Percentiles rank a stretch among this genome's conserved stretches.
phyloP scores from a whole-genome alignment of 92 coral and sea anemone species.

The Actinostola sp. region DNA sequence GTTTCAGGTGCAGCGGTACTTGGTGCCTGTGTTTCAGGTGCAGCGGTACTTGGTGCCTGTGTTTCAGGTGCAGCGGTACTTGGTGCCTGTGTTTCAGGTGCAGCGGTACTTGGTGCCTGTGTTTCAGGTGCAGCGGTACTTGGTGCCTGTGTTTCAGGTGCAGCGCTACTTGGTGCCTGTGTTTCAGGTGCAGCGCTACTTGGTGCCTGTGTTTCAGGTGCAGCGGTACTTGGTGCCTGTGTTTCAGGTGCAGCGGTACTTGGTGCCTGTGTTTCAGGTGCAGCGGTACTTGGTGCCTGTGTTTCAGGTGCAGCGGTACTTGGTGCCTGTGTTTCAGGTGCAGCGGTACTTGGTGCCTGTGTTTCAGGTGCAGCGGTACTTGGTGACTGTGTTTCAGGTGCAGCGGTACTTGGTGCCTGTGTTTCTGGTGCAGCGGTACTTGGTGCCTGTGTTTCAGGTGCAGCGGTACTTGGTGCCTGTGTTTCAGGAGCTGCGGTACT shows the following conservation, averaged over 20 bases:
- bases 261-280: neutral
- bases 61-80: neutral
- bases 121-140: neutral
- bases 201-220: conserved; percentile 8
- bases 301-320: too few relatives aligned
- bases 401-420: too few relatives aligned
- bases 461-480: neutral
- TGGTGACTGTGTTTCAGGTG: too few relatives aligned
- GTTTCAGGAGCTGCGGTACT: neutral
- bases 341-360: too few relatives aligned
- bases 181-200: neutral
- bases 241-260: neutral
- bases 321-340: too few relatives aligned
- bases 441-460: neutral
- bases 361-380: too few relatives aligned
- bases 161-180: neutral
- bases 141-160: conserved; percentile 2
- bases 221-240: neutral
- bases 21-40: neutral
- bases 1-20: conserved; percentile 22
- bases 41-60: neutral
- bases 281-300: too few relatives aligned
- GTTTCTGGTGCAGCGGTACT: too few relatives aligned
- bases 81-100: neutral
- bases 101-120: neutral